Evolutionary conservation across 2,888 invertebrate species (phyloP).

Genomic region (Trachelus troglodyta): DNA sequence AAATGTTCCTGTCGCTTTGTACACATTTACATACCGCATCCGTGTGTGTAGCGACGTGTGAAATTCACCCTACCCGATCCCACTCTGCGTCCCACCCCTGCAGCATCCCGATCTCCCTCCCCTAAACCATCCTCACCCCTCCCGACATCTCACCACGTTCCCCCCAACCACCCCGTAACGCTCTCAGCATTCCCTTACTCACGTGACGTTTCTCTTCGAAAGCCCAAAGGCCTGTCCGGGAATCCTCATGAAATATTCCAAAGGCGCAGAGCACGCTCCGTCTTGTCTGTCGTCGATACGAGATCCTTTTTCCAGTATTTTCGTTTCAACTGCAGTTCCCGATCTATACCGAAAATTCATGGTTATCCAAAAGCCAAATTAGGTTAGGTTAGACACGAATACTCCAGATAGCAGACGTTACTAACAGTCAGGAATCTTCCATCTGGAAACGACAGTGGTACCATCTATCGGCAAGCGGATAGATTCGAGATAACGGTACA

Average conservation of each 20-base stretch:
- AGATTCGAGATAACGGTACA: not conserved
- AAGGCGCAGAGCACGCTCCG: not conserved
- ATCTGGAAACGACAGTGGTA: not conserved
- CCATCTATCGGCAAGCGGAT: not conserved
- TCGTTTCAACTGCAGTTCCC: not conserved
- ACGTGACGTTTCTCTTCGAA: not conserved
- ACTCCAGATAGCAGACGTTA: not conserved
- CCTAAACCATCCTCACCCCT: not conserved
- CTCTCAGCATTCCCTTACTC: not conserved
- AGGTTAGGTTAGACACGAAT: not conserved
- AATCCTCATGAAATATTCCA: constrained; percentile 6
- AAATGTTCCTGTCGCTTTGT: constrained; percentile 50
- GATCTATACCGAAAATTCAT: not conserved
- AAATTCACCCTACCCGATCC: constrained; percentile 37
- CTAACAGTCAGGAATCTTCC: not conserved
- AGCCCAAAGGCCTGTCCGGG: not conserved
- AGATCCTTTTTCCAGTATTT: not conserved
- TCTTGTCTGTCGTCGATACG: not conserved
- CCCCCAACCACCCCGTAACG: not conserved
- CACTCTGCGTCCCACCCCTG: not conserved
- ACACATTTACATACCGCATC: constrained; percentile 55
- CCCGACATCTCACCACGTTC: not conserved
- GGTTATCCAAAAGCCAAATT: not conserved
- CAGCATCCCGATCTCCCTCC: not conserved
- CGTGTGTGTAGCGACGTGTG: constrained; percentile 43